Conservation (phyloP, 2,797 vertebrate genomes). For the Acrocephalus scirpaceus region DNA sequence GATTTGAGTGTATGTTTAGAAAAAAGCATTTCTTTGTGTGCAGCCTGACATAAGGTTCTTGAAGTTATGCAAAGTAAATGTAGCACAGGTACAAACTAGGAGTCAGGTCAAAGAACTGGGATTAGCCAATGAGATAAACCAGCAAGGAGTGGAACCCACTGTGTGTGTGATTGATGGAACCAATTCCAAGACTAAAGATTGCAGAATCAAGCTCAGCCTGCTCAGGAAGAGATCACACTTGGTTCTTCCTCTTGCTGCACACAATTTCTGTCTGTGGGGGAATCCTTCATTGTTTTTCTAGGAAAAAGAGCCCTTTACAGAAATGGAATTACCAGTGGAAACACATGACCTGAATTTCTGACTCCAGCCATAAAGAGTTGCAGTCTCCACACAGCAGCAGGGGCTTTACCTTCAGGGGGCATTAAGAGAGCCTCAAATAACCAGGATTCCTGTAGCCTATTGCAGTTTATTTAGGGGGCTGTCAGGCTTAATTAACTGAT, state of each 20-base stretch:
- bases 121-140: neutral
- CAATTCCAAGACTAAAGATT: neutral
- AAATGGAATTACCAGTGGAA: neutral
- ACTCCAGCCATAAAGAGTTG: constrained; percentile 3
- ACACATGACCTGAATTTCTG: neutral
- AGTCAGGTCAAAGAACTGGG: neutral
- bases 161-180: neutral
- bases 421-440: constrained; percentile 32
- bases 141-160: neutral
- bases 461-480: constrained; percentile 59
- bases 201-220: neutral
- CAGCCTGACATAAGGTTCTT: neutral
- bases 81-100: neutral
- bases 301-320: constrained; percentile 18
- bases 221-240: neutral
- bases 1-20: neutral
- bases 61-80: neutral
- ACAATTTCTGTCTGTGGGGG: constrained; percentile 1
- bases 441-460: neutral
- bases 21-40: neutral
- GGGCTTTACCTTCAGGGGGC: constrained; percentile 6
- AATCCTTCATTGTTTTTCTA: neutral
- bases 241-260: neutral
- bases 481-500: constrained; percentile 66
- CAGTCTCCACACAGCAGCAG: neutral